Evolutionary conservation across 64 coral and sea anemone genomes (phyloP), one percentile per base, ranked within the genome.

Genomic region (Montipora efflorescens): DNA sequence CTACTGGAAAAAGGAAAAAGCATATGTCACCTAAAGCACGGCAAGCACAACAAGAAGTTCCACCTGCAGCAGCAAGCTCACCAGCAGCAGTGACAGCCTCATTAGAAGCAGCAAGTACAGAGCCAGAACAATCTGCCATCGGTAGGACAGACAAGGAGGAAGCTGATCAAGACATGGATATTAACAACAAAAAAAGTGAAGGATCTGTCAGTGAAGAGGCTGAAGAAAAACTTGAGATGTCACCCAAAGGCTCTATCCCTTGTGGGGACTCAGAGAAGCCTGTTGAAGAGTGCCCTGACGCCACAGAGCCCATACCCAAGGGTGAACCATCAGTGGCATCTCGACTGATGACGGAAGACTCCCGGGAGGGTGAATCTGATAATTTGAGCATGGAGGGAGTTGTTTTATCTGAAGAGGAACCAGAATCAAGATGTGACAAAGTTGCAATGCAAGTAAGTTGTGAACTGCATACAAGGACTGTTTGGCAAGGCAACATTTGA

Each of bases 1-100:
- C 97, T 15, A 87, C 91, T 77, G 94, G 97, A 3, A 98, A 94
- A 50, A 94, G 91, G 47, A 98, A 96, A 67, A 97, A 97, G 48
- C 96, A 97, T 59, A 67, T 90, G 49, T 98, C 97, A 7, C 97
- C 97, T 12, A 98, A 91, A 76, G 69, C 91, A 43, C 64, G 89
- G 64, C 51, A 94, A 83, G 94, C 94, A 36, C 94, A 95, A 55
- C 91, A 51, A 21, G 90, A 90, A 43, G 77, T 76, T 11, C 59
- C 93, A 77, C 75, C 67, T 55, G 16, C 87, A 79, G 53, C 87
- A 77, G 46, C 78, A 48, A 64, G 53, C 8, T 15, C 84, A 50
- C 15, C 79, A 4, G 66, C 68, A 20, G 80, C 81, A 43, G 62
- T 85, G 47, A 84, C 84, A 55, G 74, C 82, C 16, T 46, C 52